Evolutionary conservation across 2,113 vertebrate species (phyloP).

Genomic region (Chaetorhynchus papuensis): DNA sequence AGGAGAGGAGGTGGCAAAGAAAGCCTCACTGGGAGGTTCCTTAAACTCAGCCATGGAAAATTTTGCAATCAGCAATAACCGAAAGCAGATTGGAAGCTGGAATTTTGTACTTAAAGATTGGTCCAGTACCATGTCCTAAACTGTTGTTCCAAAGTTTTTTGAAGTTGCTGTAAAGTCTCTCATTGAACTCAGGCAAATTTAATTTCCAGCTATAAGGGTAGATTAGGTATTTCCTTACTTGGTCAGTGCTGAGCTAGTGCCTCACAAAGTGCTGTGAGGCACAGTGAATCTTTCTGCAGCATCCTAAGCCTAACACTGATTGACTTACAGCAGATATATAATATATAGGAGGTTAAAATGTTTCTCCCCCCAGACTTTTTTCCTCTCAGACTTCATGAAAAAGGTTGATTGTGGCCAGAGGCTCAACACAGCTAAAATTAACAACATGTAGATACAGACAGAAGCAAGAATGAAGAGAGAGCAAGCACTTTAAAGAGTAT

Average conservation of each 20-base stretch:
- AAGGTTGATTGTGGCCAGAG: neutral
- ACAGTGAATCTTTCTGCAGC: neutral
- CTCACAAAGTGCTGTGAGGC: neutral
- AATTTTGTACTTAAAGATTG: neutral
- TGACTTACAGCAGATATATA: neutral
- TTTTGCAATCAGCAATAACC: neutral
- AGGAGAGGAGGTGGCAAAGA: neutral
- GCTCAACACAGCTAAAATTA: neutral
- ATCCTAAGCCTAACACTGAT: neutral
- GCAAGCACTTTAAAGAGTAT: neutral
- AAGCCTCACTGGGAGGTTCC: neutral
- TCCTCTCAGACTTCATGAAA: neutral
- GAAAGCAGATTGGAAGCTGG: neutral
- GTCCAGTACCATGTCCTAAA: neutral
- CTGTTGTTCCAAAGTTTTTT: neutral
- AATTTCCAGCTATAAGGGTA: neutral
- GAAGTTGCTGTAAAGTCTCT: neutral
- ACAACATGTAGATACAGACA: neutral
- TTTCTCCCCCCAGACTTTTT: rapidly evolving
- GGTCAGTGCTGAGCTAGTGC: neutral
- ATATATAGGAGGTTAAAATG: neutral
- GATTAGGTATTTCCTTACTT: neutral
- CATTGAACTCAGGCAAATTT: neutral
- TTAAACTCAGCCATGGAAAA: neutral
- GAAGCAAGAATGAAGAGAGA: neutral